Evolutionary conservation across 2,888 invertebrate species (phyloP).

Genomic region (Sacculina carcini): DNA sequence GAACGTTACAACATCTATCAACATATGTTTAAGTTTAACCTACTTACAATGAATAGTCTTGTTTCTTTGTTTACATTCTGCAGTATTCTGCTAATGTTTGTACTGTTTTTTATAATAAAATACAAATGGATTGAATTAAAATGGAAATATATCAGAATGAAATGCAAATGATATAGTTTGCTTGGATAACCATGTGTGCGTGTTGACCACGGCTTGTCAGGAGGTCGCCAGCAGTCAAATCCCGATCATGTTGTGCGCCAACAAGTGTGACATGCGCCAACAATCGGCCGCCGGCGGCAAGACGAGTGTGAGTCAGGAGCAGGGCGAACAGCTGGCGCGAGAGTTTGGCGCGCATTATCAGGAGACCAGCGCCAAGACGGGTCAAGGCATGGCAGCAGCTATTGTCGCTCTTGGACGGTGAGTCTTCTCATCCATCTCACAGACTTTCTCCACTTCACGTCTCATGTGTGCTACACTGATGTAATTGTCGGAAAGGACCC

Average conservation of each 20-base stretch:
- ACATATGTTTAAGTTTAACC: too few relatives aligned
- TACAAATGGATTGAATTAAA: too few relatives aligned
- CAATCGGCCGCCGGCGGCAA: constrained; percentile 18
- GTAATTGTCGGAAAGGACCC: background rate
- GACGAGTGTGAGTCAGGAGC: constrained; percentile 19
- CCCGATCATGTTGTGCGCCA: constrained; percentile 30
- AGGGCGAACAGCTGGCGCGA: constrained; percentile 24
- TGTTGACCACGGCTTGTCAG: constrained; percentile 17
- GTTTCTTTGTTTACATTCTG: too few relatives aligned
- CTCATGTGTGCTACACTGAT: background rate
- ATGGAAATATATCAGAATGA: too few relatives aligned
- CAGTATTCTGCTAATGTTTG: too few relatives aligned
- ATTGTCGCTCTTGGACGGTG: constrained; percentile 21
- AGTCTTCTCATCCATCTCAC: too few relatives aligned
- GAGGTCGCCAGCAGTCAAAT: constrained; percentile 26
- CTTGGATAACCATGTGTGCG: too few relatives aligned
- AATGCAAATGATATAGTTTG: too few relatives aligned
- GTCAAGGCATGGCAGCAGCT: constrained; percentile 20
- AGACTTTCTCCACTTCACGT: too few relatives aligned
- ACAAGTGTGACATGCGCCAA: constrained; percentile 29
- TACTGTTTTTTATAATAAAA: too few relatives aligned
- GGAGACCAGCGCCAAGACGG: constrained; percentile 23
- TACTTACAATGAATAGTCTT: too few relatives aligned
- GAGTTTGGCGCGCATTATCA: constrained; percentile 20
- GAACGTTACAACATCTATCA: too few relatives aligned